Evolutionary conservation across 2,797 vertebrate species (phyloP).

Genomic region (Galago senegalensis): DNA sequence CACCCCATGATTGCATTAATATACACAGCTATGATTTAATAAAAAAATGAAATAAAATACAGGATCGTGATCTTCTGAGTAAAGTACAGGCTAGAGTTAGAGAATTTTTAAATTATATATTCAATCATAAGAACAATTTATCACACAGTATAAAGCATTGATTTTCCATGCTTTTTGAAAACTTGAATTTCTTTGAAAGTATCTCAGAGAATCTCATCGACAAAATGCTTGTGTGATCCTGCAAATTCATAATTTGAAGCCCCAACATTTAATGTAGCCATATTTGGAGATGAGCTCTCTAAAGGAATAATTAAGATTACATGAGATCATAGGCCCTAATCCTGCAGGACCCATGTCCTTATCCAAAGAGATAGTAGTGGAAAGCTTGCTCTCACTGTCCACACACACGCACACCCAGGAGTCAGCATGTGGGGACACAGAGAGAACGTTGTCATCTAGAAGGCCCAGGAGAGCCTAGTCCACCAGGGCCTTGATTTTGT

Average conservation of each 20-base stretch:
- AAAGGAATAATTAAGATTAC: not conserved
- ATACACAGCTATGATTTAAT: too few relatives aligned
- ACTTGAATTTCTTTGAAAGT: not conserved
- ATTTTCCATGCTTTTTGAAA: not conserved
- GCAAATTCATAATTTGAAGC: not conserved
- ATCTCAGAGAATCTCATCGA: not conserved
- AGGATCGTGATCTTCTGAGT: not conserved
- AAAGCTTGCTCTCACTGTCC: not conserved
- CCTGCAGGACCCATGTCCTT: not conserved
- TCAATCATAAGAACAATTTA: not conserved
- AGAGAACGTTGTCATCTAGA: not conserved
- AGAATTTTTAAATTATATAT: not conserved
- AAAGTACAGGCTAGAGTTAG: not conserved
- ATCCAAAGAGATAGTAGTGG: not conserved
- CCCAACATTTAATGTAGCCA: not conserved
- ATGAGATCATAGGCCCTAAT: not conserved
- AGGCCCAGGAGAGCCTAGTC: not conserved
- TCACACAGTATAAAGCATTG: not conserved
- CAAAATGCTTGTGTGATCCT: not conserved
- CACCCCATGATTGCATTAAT: too few relatives aligned
- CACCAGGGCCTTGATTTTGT: not conserved
- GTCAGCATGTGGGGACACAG: not conserved
- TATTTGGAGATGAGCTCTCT: not conserved
- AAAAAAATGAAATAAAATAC: not conserved
- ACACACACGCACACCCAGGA: not conserved